Evolutionary conservation across 2,797 vertebrate species (phyloP), one percentile per base, ranked within the genome.

Genomic region (Microchirus variegatus): DNA sequence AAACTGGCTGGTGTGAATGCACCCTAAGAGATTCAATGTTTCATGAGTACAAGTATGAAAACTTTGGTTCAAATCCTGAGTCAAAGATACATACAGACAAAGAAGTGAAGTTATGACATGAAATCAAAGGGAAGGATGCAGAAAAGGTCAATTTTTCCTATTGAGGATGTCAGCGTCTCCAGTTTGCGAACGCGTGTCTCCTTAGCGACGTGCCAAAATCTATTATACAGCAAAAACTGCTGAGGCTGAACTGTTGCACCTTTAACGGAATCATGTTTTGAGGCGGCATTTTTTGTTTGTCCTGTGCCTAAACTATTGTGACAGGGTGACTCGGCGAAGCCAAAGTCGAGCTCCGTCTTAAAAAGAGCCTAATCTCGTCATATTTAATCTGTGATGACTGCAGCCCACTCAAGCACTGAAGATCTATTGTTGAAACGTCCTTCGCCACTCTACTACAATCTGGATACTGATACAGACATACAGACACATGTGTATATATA

Each of bases 331-430:
- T 84, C 50, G 69, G 70, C 62, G 38, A 66, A 67, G 74, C 78
- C 80, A 85, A 80, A 86, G 70, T 73, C 73, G 46, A 73, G 78
- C 84, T 69, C 60, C 9, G 65, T 66, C 67, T 80, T 85, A 31
- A 75, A 74, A 87, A 87, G 73, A 73, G 77, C 70, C 72, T 89
- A 89, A 89, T 90, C 83, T 84, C 73, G 41, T 14, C 12, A 13
- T 42, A 79, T 83, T 91, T 86, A 86, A 88, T 83, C 87, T 86
- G 83, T 63, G 84, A 86, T 89, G 80, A 78, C 77, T 84, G 63
- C 73, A 75, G 80, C 71, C 75, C 56, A 68, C 75, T 76, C 80
- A 87, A 83, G 76, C 82, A 75, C 61, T 10, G 36, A 82, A 83
- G 78, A 80, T 54, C 59, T 72, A 77, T 84, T 83, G 85, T 86